Evolutionary conservation across 1,140 invertebrate species (phyloP).

Genomic region (roundworm (Caenorhabditis elegans)): DNA sequence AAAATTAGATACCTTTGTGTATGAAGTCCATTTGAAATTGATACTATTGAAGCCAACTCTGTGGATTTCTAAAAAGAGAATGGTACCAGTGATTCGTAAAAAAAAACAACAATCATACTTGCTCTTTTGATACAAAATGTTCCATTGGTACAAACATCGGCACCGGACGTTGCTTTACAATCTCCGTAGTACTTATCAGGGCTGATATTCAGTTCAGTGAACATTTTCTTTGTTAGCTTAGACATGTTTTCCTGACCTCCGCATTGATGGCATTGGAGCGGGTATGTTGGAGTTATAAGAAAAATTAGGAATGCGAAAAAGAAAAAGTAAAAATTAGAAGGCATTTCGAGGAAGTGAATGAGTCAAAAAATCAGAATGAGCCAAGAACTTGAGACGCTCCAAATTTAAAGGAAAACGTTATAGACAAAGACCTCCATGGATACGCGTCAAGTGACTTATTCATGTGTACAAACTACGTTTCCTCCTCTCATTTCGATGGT

Average conservation of each 20-base stretch:
- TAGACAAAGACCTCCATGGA: background rate
- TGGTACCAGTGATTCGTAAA: too few species aligned
- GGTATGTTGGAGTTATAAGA: background rate
- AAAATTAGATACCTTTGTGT: background rate
- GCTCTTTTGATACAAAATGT: background rate
- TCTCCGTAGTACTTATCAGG: background rate
- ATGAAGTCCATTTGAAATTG: background rate
- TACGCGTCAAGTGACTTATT: background rate
- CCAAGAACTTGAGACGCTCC: background rate
- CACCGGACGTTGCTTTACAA: background rate
- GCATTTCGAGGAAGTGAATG: background rate
- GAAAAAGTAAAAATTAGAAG: background rate
- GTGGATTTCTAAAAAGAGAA: background rate
- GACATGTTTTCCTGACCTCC: background rate
- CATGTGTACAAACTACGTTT: conserved; percentile 2
- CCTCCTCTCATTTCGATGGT: background rate
- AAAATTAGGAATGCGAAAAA: background rate
- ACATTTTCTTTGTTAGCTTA: background rate
- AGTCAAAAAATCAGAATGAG: background rate
- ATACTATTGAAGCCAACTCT: background rate
- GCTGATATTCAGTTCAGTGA: background rate
- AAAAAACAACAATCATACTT: too few species aligned
- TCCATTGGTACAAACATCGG: background rate
- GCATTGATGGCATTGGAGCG: background rate
- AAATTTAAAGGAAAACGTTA: background rate